Base-by-base conservation (phyloP, 2,797 vertebrate species). In the Enteromius anoplus region DNA sequence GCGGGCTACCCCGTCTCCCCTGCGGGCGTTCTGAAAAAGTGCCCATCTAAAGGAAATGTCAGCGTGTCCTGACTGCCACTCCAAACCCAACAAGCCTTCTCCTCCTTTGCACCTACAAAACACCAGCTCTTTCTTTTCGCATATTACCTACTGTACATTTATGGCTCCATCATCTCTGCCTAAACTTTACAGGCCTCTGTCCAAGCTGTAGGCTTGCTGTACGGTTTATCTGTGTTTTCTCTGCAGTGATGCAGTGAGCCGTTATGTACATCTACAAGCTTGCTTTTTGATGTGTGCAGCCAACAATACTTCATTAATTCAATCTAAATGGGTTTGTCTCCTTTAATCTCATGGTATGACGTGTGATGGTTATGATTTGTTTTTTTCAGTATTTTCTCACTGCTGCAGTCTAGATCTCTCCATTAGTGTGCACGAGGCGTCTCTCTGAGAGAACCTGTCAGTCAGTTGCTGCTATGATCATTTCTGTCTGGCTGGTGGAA, bases 31-130 rank as follows among this genome's bases (percentile, higher is more conserved):
- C 87, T 87, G 78, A 87, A 88, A 92, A 93, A 93, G 90, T 91
- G 91, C 93, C 91, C 90, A 92, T 92, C 91, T 86, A 86, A 87
- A 90, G 88, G 87, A 91, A 93, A 92, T 93, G 92, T 93, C 93
- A 93, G 87, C 89, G 89, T 90, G 87, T 88, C 80, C 88, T 85
- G 79, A 34, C 68, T 88, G 85, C 73, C 83, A 81, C 86, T 84
- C 66, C 89, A 87, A 91, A 81, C 81, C 85, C 88, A 84, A 75
- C 86, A 81, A 88, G 81, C 84, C 21, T 51, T 88, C 86, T 64
- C 62, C 19, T 26, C n/a, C 70, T 75, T n/a, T 26, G 17, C 26
- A 69, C 23, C 37, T 32, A 19, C 32, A 58, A 17, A 32, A 29
- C 34, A 6, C 80, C 42, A 32, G 2, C 40, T 34, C 12, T 70